Evolutionary conservation across 1,140 invertebrate species (phyloP).

Genomic region (Dreissena rostriformis): DNA sequence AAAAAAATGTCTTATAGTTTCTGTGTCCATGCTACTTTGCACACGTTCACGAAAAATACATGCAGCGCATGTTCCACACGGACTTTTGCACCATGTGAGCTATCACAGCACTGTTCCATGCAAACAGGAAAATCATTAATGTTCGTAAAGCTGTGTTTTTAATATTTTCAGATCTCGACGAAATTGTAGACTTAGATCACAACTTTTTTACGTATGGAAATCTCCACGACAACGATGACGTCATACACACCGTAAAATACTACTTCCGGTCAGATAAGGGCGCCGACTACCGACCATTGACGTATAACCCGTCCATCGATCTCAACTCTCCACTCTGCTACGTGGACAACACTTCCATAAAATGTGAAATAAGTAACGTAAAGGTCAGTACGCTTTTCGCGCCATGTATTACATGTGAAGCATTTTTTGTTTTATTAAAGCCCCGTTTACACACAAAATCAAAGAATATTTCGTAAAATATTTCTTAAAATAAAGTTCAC

Average conservation of each 20-base stretch:
- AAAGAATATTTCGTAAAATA: too few relatives aligned
- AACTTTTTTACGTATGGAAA: constrained; percentile 41
- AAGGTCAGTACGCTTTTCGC: constrained; percentile 9
- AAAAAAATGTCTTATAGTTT: too few relatives aligned
- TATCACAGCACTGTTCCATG: too few relatives aligned
- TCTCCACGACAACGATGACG: constrained; percentile 35
- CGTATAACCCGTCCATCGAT: constrained; percentile 36
- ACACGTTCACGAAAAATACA: too few relatives aligned
- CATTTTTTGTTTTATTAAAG: too few relatives aligned
- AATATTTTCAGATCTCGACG: constrained; percentile 40
- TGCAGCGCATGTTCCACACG: too few relatives aligned
- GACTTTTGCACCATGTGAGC: too few relatives aligned
- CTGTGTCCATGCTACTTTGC: too few relatives aligned
- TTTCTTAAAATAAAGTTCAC: too few relatives aligned
- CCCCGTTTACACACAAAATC: too few relatives aligned
- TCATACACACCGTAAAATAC: constrained; percentile 35
- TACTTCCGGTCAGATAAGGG: constrained; percentile 46
- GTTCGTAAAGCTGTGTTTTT: background rate
- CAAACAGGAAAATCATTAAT: too few relatives aligned
- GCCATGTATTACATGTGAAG: too few relatives aligned
- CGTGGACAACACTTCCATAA: constrained; percentile 8
- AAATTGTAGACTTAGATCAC: constrained; percentile 47
- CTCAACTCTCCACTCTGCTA: constrained; percentile 50
- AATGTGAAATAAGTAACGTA: constrained; percentile 22
- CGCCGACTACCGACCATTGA: constrained; percentile 20